Evolutionary conservation across 2,888 invertebrate species (phyloP).

Genomic region (Dermolepida albohirtum): DNA sequence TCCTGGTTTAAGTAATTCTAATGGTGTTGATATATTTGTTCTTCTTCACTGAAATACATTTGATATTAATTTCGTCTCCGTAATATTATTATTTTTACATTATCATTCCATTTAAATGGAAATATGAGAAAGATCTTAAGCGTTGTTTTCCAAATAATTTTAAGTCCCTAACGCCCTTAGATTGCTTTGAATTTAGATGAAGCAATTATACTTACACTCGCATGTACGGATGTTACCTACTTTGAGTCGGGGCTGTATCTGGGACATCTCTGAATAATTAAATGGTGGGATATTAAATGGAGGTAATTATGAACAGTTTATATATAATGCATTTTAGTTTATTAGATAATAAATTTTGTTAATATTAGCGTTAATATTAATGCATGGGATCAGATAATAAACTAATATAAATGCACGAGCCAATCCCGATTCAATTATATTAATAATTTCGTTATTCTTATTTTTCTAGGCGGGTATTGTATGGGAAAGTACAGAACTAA

Average conservation of each 20-base stretch:
- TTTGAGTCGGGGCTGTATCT: constrained; percentile 7
- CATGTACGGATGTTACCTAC: neutral
- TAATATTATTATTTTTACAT: too few relatives aligned
- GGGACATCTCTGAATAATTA: constrained; percentile 26
- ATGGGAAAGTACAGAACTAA: neutral
- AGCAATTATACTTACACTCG: neutral
- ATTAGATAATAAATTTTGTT: constrained; percentile 31
- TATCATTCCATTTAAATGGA: too few relatives aligned
- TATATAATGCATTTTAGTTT: constrained; percentile 25
- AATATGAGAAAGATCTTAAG: too few relatives aligned
- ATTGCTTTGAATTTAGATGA: neutral
- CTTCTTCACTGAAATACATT: too few relatives aligned
- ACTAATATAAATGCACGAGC: constrained; percentile 21
- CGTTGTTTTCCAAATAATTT: too few relatives aligned
- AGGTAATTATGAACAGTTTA: constrained; percentile 26
- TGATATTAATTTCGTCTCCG: too few relatives aligned
- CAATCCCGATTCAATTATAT: constrained; percentile 15
- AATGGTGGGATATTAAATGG: constrained; percentile 30
- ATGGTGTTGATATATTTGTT: too few relatives aligned
- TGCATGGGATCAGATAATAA: neutral
- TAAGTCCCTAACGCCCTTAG: too few relatives aligned
- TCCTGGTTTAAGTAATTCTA: too few relatives aligned
- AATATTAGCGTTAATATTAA: constrained; percentile 29
- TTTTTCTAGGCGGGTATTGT: neutral
- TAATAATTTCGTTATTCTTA: neutral